These are phyloP conservation scores for Mus caroli DNA, from an alignment of 2,797 vertebrate genomes.

Conservation along the genomic window DNA sequence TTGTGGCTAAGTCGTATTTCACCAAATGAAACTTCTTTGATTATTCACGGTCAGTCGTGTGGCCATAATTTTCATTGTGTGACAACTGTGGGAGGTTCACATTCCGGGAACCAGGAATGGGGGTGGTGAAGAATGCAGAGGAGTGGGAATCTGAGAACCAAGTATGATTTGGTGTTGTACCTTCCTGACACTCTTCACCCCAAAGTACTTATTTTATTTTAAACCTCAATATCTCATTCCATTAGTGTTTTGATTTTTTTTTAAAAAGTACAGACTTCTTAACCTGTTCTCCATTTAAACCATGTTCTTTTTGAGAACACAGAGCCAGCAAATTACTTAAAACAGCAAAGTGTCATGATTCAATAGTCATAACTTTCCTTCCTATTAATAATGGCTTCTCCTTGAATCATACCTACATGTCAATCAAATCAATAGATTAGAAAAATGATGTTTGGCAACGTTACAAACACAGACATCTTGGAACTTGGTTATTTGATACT, in stretches of 20 bases:
- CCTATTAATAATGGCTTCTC: conserved; percentile 86
- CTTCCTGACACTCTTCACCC: conserved; percentile 76
- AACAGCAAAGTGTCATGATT: conserved; percentile 84
- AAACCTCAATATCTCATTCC: conserved; percentile 80
- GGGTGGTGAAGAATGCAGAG: not conserved
- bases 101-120: conserved; percentile 65
- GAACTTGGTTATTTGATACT: conserved; percentile 82
- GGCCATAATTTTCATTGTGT: conserved; percentile 75
- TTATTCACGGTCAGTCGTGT: conserved; percentile 69
- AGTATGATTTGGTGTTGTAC: conserved; percentile 68
- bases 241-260: conserved; percentile 83
- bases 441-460: conserved; percentile 85
- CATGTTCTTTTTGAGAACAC: conserved; percentile 79
- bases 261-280: conserved; percentile 72
- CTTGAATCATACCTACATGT: conserved; percentile 85
- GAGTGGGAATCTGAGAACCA: conserved; percentile 58
- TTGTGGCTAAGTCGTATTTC: conserved; percentile 74
- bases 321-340: conserved; percentile 86
- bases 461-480: conserved; percentile 83
- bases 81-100: conserved; percentile 62
- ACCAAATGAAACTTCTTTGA: conserved; percentile 70
- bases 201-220: conserved; percentile 78
- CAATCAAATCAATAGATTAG: conserved; percentile 85
- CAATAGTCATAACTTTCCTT: conserved; percentile 88
- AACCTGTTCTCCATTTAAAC: conserved; percentile 78